Conservation (phyloP, 2,888 invertebrate species). For the Orthosia cruda region DNA sequence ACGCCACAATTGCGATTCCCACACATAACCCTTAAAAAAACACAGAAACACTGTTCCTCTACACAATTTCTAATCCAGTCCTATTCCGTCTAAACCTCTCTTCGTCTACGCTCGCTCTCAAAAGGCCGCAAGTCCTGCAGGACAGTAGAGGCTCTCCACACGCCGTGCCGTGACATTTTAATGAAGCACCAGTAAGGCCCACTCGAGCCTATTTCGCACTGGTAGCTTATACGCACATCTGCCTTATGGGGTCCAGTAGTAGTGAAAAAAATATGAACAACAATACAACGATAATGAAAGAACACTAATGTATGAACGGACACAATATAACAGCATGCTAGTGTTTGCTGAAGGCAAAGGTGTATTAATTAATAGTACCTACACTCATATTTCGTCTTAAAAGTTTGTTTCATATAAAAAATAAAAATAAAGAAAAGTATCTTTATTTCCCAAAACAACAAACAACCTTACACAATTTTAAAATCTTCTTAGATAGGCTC, state of each 20-base stretch:
- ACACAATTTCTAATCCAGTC: neutral
- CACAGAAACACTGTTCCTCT: neutral
- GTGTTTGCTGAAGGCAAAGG: too few species aligned
- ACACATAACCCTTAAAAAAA: neutral
- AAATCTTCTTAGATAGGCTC: too few species aligned
- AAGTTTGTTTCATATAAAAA: too few species aligned
- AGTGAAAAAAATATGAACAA: neutral
- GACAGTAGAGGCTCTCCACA: slow-evolving; percentile 78
- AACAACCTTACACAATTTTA: too few species aligned
- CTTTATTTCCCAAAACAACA: too few species aligned
- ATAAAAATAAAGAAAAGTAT: too few species aligned
- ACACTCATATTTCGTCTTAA: too few species aligned
- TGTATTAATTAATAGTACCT: too few species aligned
- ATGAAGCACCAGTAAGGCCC: slow-evolving; percentile 77
- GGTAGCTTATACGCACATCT: slow-evolving; percentile 40
- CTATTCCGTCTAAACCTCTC: slow-evolving; percentile 37
- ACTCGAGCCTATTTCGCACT: slow-evolving; percentile 66
- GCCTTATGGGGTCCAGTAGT: slow-evolving; percentile 1
- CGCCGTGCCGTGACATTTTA: slow-evolving; percentile 84
- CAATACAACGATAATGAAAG: too few species aligned
- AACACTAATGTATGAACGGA: too few species aligned
- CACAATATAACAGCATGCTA: neutral
- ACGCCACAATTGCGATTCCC: too few species aligned
- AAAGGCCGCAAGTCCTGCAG: slow-evolving; percentile 77
- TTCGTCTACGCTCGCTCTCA: slow-evolving; percentile 56